phyloP scores from a whole-genome alignment of 2,797 vertebrate species.

The Amblyraja radiata region DNA sequence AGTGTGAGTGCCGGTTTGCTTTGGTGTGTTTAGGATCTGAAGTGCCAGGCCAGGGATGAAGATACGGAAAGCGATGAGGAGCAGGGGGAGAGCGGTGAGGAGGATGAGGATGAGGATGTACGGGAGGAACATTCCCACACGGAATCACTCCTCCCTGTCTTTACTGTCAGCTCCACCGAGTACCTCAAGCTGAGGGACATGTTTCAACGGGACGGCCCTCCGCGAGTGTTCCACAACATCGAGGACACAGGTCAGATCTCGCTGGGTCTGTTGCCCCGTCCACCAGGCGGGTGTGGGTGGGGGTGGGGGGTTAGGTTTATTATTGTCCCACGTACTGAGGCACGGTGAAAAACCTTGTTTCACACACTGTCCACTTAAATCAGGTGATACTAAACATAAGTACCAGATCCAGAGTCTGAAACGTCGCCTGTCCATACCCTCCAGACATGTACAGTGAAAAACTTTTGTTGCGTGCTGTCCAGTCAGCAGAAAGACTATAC shows the following conservation, averaged over 20 bases:
- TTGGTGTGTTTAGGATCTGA: conserved; percentile 40
- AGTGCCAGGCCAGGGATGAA: neutral
- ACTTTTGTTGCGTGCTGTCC: too few relatives aligned
- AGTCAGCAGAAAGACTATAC: too few relatives aligned
- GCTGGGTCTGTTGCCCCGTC: too few relatives aligned
- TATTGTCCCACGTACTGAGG: too few relatives aligned
- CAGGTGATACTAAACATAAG: too few relatives aligned
- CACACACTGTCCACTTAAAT: too few relatives aligned
- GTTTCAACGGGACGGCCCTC: conserved; percentile 38
- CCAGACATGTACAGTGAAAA: too few relatives aligned
- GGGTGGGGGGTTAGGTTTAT: too few relatives aligned
- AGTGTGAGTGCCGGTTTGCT: too few relatives aligned
- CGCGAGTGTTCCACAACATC: conserved; percentile 40
- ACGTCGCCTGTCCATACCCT: too few relatives aligned
- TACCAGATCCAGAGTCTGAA: too few relatives aligned
- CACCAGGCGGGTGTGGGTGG: neutral
- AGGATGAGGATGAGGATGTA: neutral
- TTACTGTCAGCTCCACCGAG: conserved; percentile 43
- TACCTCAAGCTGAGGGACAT: conserved; percentile 42
- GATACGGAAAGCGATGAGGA: conserved; percentile 37
- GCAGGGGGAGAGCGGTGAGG: neutral
- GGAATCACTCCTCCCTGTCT: conserved; percentile 32
- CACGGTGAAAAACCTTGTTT: too few relatives aligned
- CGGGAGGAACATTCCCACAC: neutral
- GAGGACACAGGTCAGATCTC: conserved; percentile 41